A percentile compares a stretch with the other conserved stretches of the same genome.
Evolutionary conservation across 1,140 invertebrate genomes (phyloP).

Genomic region (Gerris buenoi): DNA sequence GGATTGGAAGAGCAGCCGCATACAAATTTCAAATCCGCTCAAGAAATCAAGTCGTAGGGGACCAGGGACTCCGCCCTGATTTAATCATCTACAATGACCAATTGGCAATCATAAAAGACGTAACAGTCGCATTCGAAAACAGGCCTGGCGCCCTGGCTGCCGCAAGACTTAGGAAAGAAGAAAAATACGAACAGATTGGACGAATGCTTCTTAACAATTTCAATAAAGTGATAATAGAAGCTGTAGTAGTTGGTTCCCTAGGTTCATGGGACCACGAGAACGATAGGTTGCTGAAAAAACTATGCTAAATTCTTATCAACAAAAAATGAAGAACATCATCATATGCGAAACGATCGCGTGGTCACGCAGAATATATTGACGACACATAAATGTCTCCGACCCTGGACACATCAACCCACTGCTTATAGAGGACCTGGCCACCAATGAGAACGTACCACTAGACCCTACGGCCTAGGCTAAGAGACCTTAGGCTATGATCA

Average conservation of each 20-base stretch:
- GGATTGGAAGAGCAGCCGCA: neutral
- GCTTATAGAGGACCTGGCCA: too few relatives aligned
- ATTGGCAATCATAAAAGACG: slow-evolving; percentile 23
- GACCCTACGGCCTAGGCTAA: too few relatives aligned
- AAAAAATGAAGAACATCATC: slow-evolving; percentile 20
- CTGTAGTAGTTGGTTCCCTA: slow-evolving; percentile 3
- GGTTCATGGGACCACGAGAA: slow-evolving; percentile 8
- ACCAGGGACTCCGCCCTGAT: slow-evolving; percentile 21
- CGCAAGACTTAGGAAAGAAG: slow-evolving; percentile 16
- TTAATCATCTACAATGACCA: slow-evolving; percentile 23
- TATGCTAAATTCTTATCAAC: neutral
- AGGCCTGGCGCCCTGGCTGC: slow-evolving; percentile 14
- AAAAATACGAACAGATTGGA: slow-evolving; percentile 19
- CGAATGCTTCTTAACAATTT: neutral
- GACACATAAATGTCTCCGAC: too few relatives aligned
- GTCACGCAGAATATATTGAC: slow-evolving; percentile 22
- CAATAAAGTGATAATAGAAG: neutral
- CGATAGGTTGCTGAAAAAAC: neutral
- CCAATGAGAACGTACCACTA: too few relatives aligned
- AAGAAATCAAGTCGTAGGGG: slow-evolving; percentile 9
- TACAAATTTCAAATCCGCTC: neutral
- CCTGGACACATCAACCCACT: too few relatives aligned
- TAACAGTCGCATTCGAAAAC: slow-evolving; percentile 30
- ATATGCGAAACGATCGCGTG: slow-evolving; percentile 21
- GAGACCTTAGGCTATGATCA: too few relatives aligned